phyloP scores from a whole-genome alignment of 2,797 vertebrate species.

The Pangasius sanitwongsei region DNA sequence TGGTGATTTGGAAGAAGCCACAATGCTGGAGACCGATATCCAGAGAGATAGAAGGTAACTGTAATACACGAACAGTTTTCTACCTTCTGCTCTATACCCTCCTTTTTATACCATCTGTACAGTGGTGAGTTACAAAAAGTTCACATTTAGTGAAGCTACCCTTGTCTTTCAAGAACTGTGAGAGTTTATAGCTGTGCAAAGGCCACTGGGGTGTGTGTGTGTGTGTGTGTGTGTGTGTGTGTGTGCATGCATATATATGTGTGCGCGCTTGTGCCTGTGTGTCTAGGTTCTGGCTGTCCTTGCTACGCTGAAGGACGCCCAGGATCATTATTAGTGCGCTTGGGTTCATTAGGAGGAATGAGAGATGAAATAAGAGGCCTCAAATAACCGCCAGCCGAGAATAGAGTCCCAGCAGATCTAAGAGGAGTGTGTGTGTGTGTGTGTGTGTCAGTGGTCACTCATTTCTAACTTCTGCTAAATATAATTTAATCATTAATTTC shows the following conservation, averaged over 20 bases:
- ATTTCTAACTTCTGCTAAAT: background rate
- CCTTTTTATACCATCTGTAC: background rate
- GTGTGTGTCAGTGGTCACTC: slow-evolving; percentile 10
- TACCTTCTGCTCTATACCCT: background rate
- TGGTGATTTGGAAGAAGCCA: background rate
- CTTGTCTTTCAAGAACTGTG: slow-evolving; percentile 12
- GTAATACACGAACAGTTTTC: background rate
- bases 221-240: slow-evolving; percentile 15
- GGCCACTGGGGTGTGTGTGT: slow-evolving; percentile 4
- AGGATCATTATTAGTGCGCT: slow-evolving; percentile 59
- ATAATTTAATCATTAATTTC: background rate
- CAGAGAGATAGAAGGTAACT: background rate
- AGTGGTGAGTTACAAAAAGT: background rate
- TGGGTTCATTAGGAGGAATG: slow-evolving; percentile 61
- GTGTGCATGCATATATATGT: slow-evolving; percentile 31
- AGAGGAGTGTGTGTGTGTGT: slow-evolving; percentile 13
- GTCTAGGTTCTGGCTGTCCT: slow-evolving; percentile 52
- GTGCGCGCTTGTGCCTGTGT: slow-evolving; percentile 11
- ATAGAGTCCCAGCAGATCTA: slow-evolving; percentile 40
- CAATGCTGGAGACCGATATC: background rate
- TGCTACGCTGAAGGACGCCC: slow-evolving; percentile 57
- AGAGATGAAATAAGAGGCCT: slow-evolving; percentile 59
- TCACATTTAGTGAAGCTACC: background rate
- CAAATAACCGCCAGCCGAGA: slow-evolving; percentile 52
- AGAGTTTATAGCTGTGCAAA: slow-evolving; percentile 37